Base-by-base conservation (phyloP, 1,140 invertebrate genomes). In the Halictus rubicundus region DNA sequence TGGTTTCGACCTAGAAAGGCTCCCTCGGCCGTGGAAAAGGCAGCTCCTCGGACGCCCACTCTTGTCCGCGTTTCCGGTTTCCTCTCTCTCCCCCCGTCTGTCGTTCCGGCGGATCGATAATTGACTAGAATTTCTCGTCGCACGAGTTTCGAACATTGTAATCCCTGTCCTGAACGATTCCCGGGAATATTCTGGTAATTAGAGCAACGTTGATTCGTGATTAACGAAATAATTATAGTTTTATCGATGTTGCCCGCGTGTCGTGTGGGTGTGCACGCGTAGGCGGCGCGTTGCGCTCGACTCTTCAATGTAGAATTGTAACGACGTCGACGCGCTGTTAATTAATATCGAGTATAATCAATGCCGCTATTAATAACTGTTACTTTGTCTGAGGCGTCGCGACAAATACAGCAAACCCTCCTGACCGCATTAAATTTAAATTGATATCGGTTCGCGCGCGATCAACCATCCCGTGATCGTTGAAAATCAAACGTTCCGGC, bases 1-100 rank as follows among this genome's bases (percentile, higher is more conserved):
- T 54, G 27, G 42, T 59, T 59, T 42, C 80, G 80, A 83, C 80
- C 80, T 68, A 71, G 64, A 83, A 78, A 83, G 64, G 65, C 74
- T 80, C 27, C 37, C 57, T 21, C 16, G 14, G n/a, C 54, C 63
- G 61, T 42, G 80, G 68, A 78, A 83, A 77, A 39, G 71, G 39
- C 49, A 21, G 49, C 54, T 75, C 61, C 64, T 25, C 7, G 54
- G 54, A 12, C 73, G 63, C 25, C 63, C 23, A 27, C 73, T 21
- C 14, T 16, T 21, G 49, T 8, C 42, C n/a, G 14, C n/a, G 77
- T 37, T 80, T 68, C 78, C 21, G 23, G 64, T 42, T 76, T 60
- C 39, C 52, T 32, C 27, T 39, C 37, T 57, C 19, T 23, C 54
- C 14, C 14, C 16, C 16, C 1, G 14, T 49, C 25, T 27, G 25